phyloP scores from a whole-genome alignment of 2,888 invertebrate species.

The Monochamus alternatus region DNA sequence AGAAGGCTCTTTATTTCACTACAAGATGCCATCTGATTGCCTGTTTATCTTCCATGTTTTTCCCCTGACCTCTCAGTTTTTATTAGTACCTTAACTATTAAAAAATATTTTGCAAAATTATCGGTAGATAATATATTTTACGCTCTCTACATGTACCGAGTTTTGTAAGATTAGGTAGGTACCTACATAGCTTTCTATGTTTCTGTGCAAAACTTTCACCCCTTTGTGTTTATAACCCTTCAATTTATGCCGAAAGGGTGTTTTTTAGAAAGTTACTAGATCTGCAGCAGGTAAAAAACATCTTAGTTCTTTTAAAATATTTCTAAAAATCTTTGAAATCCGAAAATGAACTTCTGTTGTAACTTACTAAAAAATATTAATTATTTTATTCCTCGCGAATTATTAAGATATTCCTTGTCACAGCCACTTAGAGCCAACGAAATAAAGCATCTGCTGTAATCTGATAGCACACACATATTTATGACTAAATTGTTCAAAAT shows the following conservation, averaged over 20 bases:
- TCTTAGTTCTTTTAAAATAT: not conserved
- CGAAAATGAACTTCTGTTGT: not conserved
- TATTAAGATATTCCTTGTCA: conserved; percentile 61
- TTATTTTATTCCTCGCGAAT: conserved; percentile 63
- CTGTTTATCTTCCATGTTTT: too few species aligned
- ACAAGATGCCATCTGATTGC: too few species aligned
- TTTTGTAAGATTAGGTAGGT: not conserved
- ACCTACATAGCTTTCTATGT: conserved; percentile 16
- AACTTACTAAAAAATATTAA: conserved; percentile 61
- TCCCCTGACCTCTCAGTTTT: too few species aligned
- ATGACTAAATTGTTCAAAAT: conserved; percentile 59
- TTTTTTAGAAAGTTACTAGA: conserved; percentile 35
- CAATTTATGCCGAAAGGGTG: conserved; percentile 17
- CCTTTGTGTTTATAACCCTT: conserved; percentile 37
- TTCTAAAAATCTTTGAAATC: not conserved
- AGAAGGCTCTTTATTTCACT: too few species aligned
- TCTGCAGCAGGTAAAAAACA: conserved; percentile 15
- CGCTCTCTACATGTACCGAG: too few species aligned
- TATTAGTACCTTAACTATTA: too few species aligned
- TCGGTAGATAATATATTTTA: too few species aligned
- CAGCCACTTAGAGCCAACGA: conserved; percentile 60
- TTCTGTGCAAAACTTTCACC: conserved; percentile 28
- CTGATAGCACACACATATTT: conserved; percentile 61
- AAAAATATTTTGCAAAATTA: too few species aligned
- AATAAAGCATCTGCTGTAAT: conserved; percentile 61